Percentiles rank a stretch among this genome's conserved stretches.
These are phyloP conservation scores for Catharus ustulatus DNA, from an alignment of 2,797 vertebrate species.

Conservation along the genomic window DNA sequence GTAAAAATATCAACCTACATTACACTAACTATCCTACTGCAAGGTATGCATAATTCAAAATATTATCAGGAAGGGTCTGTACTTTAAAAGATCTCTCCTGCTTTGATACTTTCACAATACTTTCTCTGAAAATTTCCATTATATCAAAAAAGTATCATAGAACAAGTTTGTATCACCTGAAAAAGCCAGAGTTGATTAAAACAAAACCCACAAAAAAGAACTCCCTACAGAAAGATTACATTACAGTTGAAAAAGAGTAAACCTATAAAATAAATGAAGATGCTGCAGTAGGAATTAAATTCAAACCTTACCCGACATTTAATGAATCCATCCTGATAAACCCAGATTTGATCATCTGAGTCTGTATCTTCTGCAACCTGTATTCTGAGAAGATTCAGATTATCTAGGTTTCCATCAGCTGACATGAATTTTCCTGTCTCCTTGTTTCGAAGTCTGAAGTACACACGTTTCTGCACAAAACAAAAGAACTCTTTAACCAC, in stretches of 20 bases:
- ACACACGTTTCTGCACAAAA: slow-evolving; percentile 83
- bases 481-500: background rate
- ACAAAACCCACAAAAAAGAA: background rate
- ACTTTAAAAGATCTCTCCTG: background rate
- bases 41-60: background rate
- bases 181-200: background rate
- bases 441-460: slow-evolving; percentile 87
- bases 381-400: slow-evolving; percentile 90
- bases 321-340: slow-evolving; percentile 88
- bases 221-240: background rate
- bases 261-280: background rate
- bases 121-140: background rate
- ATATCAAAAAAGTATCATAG: background rate
- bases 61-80: background rate
- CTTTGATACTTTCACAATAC: background rate
- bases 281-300: background rate
- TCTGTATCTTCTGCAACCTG: slow-evolving; percentile 87
- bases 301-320: slow-evolving; percentile 84
- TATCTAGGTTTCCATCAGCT: slow-evolving; percentile 86
- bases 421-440: slow-evolving; percentile 86
- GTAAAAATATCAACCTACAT: background rate
- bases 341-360: slow-evolving; percentile 89
- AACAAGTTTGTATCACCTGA: background rate
- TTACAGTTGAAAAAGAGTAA: background rate
- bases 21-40: background rate